Conservation (phyloP, 2,888 invertebrate genomes). For the Zeuzera pyrina region DNA sequence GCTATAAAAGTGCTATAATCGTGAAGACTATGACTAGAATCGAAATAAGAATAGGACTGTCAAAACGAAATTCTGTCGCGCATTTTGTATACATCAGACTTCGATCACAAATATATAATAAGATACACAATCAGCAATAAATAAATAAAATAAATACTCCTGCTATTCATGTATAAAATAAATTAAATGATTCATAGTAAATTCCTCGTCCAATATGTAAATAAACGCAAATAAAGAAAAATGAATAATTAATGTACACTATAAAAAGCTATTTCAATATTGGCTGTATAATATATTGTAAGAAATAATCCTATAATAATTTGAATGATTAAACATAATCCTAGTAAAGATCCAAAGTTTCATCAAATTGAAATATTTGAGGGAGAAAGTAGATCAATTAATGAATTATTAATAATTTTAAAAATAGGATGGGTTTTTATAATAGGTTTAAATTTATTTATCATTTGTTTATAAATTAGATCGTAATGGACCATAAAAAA, state of each 20-base stretch:
- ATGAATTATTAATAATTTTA: slow-evolving; percentile 72
- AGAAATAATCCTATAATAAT: slow-evolving; percentile 79
- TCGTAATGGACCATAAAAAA: slow-evolving; percentile 69
- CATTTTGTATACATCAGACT: too few species aligned
- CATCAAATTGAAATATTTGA: slow-evolving; percentile 76
- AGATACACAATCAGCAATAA: too few species aligned
- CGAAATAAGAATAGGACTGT: too few species aligned
- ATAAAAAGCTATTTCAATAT: slow-evolving; percentile 76
- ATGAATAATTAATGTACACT: slow-evolving; percentile 78
- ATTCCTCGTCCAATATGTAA: too few species aligned
- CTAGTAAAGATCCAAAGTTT: slow-evolving; percentile 80
- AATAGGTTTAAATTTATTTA: slow-evolving; percentile 43
- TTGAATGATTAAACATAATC: slow-evolving; percentile 76
- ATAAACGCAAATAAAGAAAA: too few species aligned
- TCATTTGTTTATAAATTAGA: slow-evolving; percentile 34
- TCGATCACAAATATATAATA: too few species aligned
- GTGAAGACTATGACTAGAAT: too few species aligned
- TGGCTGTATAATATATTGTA: slow-evolving; percentile 79
- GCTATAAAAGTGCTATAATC: too few species aligned
- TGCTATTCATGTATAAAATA: too few species aligned
- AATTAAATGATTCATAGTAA: too few species aligned
- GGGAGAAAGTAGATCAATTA: slow-evolving; percentile 75
- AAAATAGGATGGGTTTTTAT: slow-evolving; percentile 60
- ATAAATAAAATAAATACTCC: too few species aligned
- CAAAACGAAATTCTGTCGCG: too few species aligned